Evolutionary conservation across 2,113 vertebrate species (phyloP).

Genomic region (Vireo altiloquus): DNA sequence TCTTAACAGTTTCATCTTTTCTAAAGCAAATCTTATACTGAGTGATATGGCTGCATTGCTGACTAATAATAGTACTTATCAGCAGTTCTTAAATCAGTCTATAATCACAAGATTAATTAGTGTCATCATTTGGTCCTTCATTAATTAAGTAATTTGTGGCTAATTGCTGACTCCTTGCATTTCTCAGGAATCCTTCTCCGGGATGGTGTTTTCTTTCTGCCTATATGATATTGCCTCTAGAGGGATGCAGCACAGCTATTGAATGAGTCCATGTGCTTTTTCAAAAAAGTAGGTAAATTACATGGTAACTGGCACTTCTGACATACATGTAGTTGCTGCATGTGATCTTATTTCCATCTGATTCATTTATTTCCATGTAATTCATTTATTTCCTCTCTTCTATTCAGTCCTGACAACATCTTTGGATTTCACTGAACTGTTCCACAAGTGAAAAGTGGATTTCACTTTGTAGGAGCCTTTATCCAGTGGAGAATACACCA

Average conservation of each 20-base stretch:
- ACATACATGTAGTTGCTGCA: background rate
- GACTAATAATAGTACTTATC: background rate
- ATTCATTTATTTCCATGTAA: background rate
- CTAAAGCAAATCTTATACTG: background rate
- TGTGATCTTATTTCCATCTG: background rate
- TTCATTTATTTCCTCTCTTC: background rate
- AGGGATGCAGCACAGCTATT: background rate
- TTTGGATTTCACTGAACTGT: background rate
- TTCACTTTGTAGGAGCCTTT: background rate
- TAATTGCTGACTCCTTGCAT: background rate
- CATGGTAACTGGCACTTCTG: background rate
- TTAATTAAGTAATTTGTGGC: background rate
- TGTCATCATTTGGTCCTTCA: background rate
- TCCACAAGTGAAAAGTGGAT: background rate
- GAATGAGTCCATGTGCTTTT: background rate
- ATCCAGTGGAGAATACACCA: background rate
- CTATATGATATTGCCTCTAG: background rate
- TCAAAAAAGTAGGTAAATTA: background rate
- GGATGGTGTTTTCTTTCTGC: background rate
- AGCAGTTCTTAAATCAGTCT: background rate
- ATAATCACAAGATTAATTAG: background rate
- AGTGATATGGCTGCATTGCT: background rate
- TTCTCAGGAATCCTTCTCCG: background rate
- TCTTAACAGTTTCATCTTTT: background rate
- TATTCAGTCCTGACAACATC: background rate